Conservation (phyloP, 1,140 invertebrate genomes). For the Monomorium pharaonis region DNA sequence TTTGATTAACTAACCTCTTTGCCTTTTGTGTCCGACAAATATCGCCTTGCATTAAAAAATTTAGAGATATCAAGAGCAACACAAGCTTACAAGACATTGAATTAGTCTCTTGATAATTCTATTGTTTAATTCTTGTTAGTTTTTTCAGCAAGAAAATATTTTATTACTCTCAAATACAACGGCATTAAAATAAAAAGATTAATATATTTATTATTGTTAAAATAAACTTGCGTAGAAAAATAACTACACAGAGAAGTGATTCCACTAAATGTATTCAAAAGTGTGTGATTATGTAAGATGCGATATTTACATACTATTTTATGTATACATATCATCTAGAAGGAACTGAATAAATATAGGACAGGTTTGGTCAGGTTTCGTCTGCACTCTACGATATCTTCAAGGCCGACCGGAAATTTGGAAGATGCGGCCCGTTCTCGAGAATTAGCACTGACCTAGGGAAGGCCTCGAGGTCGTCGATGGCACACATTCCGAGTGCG, state of each 20-base stretch:
- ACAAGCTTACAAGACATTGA: neutral
- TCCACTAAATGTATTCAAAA: neutral
- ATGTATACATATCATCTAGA: neutral
- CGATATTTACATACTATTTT: neutral
- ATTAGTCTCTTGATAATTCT: neutral
- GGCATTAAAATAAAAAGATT: too few relatives aligned
- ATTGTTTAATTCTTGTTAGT: neutral
- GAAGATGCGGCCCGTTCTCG: constrained; percentile 65
- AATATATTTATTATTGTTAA: too few relatives aligned
- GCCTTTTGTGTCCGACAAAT: neutral
- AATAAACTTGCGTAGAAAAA: neutral
- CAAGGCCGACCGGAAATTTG: constrained; percentile 74
- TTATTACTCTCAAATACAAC: neutral
- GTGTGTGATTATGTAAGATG: neutral
- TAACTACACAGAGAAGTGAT: neutral
- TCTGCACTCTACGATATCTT: constrained; percentile 45
- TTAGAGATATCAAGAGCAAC: neutral
- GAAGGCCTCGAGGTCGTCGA: constrained; percentile 80
- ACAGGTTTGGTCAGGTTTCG: neutral
- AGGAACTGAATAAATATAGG: neutral
- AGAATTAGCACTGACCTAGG: constrained; percentile 83
- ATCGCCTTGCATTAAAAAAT: neutral
- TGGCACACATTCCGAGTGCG: constrained; percentile 78
- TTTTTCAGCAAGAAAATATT: neutral
- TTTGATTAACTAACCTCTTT: neutral